Percentiles rank a stretch among this genome's conserved stretches.
Evolutionary conservation across 2,797 vertebrate genomes (phyloP).

Genomic region (Schizothorax lantsangensis): DNA sequence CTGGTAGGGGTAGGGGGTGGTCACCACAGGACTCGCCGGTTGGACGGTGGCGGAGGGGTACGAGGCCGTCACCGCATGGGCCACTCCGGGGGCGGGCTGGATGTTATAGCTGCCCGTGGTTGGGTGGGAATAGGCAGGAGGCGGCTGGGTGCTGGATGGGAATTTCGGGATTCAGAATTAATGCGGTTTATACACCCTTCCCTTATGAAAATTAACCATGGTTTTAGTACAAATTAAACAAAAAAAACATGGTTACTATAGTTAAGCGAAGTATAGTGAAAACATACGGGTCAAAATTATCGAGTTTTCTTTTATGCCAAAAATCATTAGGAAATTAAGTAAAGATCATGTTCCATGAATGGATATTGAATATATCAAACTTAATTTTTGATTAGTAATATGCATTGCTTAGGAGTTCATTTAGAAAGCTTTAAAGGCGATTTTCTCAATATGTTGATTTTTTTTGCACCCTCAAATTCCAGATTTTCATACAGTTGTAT

Average conservation of each 20-base stretch:
- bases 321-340: no score
- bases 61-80: conserved; percentile 73
- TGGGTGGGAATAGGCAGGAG: conserved; percentile 75
- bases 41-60: conserved; percentile 72
- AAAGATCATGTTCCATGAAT: no score
- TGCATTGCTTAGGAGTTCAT: no score
- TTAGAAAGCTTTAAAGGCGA: no score
- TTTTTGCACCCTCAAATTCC: background rate
- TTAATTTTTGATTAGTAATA: no score
- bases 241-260: background rate
- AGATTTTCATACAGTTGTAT: no score
- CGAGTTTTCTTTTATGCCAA: no score
- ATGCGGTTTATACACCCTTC: background rate
- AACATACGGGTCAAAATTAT: no score
- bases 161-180: background rate
- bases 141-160: conserved; percentile 73
- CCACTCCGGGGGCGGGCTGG: conserved; percentile 72
- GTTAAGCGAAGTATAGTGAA: no score
- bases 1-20: conserved; percentile 74
- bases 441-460: no score
- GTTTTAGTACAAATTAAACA: background rate
- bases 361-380: no score
- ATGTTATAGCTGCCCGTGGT: conserved; percentile 73
- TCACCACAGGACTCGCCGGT: conserved; percentile 67
- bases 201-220: background rate